Base-by-base conservation (phyloP, 2,888 invertebrate species). In the Mesorhabditis sp. region DNA sequence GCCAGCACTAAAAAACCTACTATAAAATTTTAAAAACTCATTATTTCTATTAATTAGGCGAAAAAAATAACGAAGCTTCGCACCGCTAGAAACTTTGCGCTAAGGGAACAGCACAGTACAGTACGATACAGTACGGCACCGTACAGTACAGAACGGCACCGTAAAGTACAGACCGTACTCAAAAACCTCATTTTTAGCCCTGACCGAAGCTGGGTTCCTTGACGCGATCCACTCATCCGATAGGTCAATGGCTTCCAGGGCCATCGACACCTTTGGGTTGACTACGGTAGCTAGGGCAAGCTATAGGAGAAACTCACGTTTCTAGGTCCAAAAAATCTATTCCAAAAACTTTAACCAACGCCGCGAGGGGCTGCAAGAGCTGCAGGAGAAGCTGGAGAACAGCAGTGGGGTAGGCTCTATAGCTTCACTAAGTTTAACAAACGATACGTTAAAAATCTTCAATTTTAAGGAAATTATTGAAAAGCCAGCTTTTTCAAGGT, bases 271-370 rank as follows among this genome's bases (percentile, higher is more conserved):
- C 7, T 50, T 50, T n/a, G 58, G 58, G 10, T n/a, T 50, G 10
- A 13, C 58, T n/a, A 50, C 58, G 10, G 58, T 50, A 50, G n/a
- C n/a, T 50, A 2, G 58, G 7, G 1, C 58, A 10, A 50, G 7
- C 2, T 50, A 0, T 10, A 50, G 7, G 1, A 13, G 2, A 13
- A 0, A 1, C 7, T 50, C 2, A 50, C 13, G 7, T 50, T 50
- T 50, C 7, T n/a, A 50, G 58, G 58, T 50, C 10, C 58, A 50
- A 50, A 50, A 50, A 50, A 50, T 50, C n/a, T 50, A 50, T 50
- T 50, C 58, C 1, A 50, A 50, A n/a, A n/a, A 50, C n/a, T 50
- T 13, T n/a, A 50, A 50, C n/a, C 7, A 50, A 50, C 7, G 58
- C 7, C 7, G 58, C 10, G 58, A 50, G 7, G 58, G 58, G 7